Percentiles rank a stretch among this genome's conserved stretches.
Conservation (phyloP, 1,140 invertebrate species). For the Drosophila ironensis region DNA sequence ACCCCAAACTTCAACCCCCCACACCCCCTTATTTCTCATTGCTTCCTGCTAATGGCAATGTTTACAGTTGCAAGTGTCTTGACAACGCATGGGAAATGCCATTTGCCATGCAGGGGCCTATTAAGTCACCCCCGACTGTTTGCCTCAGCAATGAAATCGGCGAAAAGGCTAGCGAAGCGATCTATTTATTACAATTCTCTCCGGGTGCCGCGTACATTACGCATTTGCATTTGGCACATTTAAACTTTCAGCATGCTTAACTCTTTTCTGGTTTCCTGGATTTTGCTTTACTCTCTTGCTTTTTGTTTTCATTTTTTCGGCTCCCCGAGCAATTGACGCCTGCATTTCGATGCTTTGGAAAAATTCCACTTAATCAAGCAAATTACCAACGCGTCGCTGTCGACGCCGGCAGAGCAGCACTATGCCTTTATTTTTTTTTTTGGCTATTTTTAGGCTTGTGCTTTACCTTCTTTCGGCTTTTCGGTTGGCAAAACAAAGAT, state of each 20-base stretch:
- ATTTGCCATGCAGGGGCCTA: neutral
- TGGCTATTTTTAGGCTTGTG: conserved; percentile 66
- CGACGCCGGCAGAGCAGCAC: conserved; percentile 15
- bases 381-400: conserved; percentile 65
- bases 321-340: conserved; percentile 25
- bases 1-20: too few species aligned
- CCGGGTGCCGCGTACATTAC: conserved; percentile 17
- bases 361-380: conserved; percentile 78
- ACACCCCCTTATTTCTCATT: too few species aligned
- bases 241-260: conserved; percentile 30
- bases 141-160: conserved; percentile 36
- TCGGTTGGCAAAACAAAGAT: conserved; percentile 68
- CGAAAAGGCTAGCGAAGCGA: conserved; percentile 56
- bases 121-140: conserved; percentile 2
- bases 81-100: too few species aligned
- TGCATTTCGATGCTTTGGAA: conserved; percentile 66
- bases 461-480: conserved; percentile 52
- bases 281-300: conserved; percentile 4
- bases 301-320: conserved; percentile 15
- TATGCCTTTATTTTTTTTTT: conserved; percentile 42
- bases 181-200: conserved; percentile 64
- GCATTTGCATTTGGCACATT: conserved; percentile 46
- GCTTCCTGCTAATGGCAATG: too few species aligned
- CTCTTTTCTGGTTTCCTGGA: conserved; percentile 14
- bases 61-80: too few species aligned